These are phyloP conservation scores for Graptemys geographica DNA, from an alignment of 2,797 vertebrate genomes.

Conservation along the genomic window DNA sequence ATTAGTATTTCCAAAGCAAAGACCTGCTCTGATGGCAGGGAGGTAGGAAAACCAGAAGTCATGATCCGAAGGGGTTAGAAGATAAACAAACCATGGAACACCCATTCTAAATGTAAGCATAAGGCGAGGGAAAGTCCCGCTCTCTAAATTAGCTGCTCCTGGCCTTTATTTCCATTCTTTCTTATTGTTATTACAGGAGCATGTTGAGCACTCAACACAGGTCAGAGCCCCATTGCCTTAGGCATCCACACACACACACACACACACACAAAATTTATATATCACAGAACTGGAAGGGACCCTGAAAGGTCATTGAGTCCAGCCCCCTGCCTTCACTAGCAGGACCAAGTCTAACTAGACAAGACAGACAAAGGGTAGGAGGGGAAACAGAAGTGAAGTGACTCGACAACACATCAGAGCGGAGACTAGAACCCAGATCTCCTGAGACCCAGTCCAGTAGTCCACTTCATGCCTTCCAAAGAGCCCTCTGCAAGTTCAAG, in stretches of 20 bases:
- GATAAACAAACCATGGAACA: background rate
- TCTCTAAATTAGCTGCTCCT: background rate
- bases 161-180: background rate
- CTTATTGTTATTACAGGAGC: background rate
- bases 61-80: background rate
- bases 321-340: no score
- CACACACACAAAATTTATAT: no score
- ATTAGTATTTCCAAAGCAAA: background rate
- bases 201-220: background rate
- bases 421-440: background rate
- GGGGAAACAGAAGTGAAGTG: background rate
- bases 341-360: background rate
- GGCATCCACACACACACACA: background rate
- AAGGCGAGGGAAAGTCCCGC: background rate
- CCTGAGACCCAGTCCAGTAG: background rate
- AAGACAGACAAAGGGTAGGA: accelerated
- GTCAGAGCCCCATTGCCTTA: background rate
- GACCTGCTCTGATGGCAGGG: background rate
- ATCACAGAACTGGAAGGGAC: no score
- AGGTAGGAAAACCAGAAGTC: constrained; percentile 15
- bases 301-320: no score
- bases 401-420: background rate
- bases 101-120: background rate
- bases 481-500: background rate
- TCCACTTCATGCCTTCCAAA: no score